Evolutionary conservation across 1,140 invertebrate species (phyloP).

Genomic region (Drosophila bipectinata): DNA sequence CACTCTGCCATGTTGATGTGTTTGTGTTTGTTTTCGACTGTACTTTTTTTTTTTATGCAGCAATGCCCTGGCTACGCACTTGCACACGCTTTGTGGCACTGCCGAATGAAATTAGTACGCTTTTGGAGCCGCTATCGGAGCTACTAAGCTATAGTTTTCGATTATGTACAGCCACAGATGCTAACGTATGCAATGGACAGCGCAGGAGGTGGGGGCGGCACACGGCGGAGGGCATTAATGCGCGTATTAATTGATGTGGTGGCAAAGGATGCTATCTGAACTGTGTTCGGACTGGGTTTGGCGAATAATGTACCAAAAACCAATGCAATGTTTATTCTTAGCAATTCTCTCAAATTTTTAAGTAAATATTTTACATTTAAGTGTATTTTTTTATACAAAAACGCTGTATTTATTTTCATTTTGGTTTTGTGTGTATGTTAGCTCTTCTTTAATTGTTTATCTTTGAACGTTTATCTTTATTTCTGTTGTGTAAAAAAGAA

Average conservation of each 20-base stretch:
- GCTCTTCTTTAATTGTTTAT: too few species aligned
- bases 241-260: not conserved
- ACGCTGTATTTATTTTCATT: not conserved
- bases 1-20: conserved; percentile 47
- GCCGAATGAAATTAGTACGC: conserved; percentile 9
- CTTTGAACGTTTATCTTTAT: too few species aligned
- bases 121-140: conserved; percentile 25
- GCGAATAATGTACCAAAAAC: conserved; percentile 1
- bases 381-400: not conserved
- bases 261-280: not conserved
- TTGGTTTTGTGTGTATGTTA: too few species aligned
- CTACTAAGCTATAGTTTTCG: conserved; percentile 30
- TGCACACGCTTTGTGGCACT: conserved; percentile 43
- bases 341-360: not conserved
- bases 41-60: conserved; percentile 74
- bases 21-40: conserved; percentile 79
- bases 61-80: conserved; percentile 63
- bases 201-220: conserved; percentile 7
- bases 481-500: too few species aligned
- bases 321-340: not conserved
- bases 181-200: conserved; percentile 10
- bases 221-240: conserved; percentile 1
- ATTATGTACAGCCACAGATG: conserved; percentile 33
- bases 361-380: not conserved
- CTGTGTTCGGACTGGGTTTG: not conserved